Evolutionary conservation across 2,888 invertebrate genomes (phyloP).

Genomic region (Ypsolopha sequella): DNA sequence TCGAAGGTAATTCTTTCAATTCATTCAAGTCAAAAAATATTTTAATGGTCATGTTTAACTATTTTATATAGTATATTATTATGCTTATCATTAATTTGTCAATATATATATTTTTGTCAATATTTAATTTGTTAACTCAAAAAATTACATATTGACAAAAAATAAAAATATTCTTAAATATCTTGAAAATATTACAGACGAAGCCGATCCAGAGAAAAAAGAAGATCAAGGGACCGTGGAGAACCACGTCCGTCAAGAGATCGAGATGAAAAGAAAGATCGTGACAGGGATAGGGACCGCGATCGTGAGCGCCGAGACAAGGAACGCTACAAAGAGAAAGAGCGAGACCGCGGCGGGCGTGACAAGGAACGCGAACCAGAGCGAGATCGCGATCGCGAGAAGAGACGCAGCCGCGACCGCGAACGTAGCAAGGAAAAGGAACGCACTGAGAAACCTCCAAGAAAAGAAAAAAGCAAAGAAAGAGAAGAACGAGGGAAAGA

Average conservation of each 20-base stretch:
- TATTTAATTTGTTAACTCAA: too few relatives aligned
- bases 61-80: too few relatives aligned
- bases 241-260: conserved; percentile 70
- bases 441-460: conserved; percentile 29
- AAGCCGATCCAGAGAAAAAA: conserved; percentile 31
- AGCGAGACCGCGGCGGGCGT: conserved; percentile 29
- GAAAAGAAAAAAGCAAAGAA: conserved; percentile 42
- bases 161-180: too few relatives aligned
- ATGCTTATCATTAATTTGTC: too few relatives aligned
- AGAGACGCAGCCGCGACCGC: conserved; percentile 36
- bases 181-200: conserved; percentile 29
- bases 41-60: too few relatives aligned
- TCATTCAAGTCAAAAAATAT: too few relatives aligned
- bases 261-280: conserved; percentile 55
- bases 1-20: conserved; percentile 47
- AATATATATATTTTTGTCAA: too few relatives aligned
- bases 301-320: conserved; percentile 31
- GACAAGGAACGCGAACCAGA: conserved; percentile 32
- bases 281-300: conserved; percentile 29
- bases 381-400: conserved; percentile 27
- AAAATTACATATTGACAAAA: too few relatives aligned
- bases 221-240: conserved; percentile 65
- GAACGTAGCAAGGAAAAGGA: conserved; percentile 45
- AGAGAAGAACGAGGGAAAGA: conserved; percentile 35
- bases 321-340: conserved; percentile 37